Conservation (phyloP, 2,113 vertebrate genomes). For the Myxocyprinus asiaticus region DNA sequence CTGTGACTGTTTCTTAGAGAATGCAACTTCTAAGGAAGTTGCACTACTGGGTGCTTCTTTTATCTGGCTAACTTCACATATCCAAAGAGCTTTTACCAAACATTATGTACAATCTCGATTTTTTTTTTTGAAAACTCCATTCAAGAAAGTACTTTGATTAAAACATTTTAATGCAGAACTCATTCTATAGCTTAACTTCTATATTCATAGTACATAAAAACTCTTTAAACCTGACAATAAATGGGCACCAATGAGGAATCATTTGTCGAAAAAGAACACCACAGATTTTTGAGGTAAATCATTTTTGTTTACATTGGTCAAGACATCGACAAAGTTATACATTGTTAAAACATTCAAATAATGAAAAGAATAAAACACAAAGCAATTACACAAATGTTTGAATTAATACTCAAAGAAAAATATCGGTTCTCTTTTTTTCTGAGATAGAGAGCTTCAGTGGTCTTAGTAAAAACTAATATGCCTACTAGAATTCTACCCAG, state of each 20-base stretch:
- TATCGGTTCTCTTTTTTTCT: slow-evolving; percentile 56
- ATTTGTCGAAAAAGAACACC: slow-evolving; percentile 76
- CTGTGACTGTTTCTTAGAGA: slow-evolving; percentile 53
- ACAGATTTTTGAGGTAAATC: slow-evolving; percentile 50
- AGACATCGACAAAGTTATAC: slow-evolving; percentile 77
- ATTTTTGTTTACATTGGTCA: slow-evolving; percentile 50
- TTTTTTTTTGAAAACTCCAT: not conserved
- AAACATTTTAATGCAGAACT: slow-evolving; percentile 74
- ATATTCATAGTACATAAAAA: slow-evolving; percentile 81
- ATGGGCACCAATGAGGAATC: slow-evolving; percentile 74
- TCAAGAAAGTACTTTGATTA: slow-evolving; percentile 50
- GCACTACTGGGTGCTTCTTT: slow-evolving; percentile 32
- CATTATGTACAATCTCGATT: no score
- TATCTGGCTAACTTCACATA: not conserved
- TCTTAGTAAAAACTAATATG: slow-evolving; percentile 65
- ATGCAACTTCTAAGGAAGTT: slow-evolving; percentile 50
- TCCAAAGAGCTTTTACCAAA: not conserved
- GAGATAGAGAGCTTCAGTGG: slow-evolving; percentile 65
- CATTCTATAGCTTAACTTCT: slow-evolving; percentile 74
- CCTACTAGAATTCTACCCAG: slow-evolving; percentile 61
- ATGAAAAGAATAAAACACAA: slow-evolving; percentile 69
- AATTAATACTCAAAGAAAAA: slow-evolving; percentile 65
- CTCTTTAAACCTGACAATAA: slow-evolving; percentile 81
- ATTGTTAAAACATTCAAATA: slow-evolving; percentile 49
- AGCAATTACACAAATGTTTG: slow-evolving; percentile 69